Evolutionary conservation across 2,113 vertebrate genomes (phyloP), one percentile per base, ranked within the genome.

Genomic region (Takifugu bimaculatus): DNA sequence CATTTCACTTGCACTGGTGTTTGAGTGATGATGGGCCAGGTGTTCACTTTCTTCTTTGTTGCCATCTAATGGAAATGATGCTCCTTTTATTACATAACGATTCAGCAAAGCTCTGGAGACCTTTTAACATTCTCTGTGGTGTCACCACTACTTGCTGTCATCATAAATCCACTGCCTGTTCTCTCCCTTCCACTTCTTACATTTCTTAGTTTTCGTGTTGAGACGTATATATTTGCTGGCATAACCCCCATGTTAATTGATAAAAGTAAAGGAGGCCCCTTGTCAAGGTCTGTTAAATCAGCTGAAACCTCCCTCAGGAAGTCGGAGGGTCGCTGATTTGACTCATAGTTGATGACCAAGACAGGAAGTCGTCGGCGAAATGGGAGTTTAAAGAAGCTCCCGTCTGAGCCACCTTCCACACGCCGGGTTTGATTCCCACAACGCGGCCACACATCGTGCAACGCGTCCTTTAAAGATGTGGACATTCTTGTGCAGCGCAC

Each of bases 231-330:
- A 39, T 39, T 39, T 39, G 35, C 35, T 11, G 35, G 29, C 29
- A 4, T 32, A 39, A 11, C 7, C 6, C 35, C 64, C 68, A 65
- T 51, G 62, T 68, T 52, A 72, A 48, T 14, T 15, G 60, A 63
- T 61, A 57, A 63, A 69, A 59, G 27, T 12, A 43, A 71, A 51
- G 43, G 28, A 74, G 61, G 69, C 62, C 63, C 57, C 70, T 67
- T 74, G 80, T 82, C 68, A 54, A 75, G 75, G 75, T 76, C 68
- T 42, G 65, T 80, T 74, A 77, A 80, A 39, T 79, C 77, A 72
- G 27, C 57, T 54, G 65, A 77, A 69, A 73, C 65, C 68, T 74
- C 72, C 68, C 70, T 50, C 7, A 28, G 81, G 68, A 82, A 26
- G 61, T 2, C 29, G 32, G 39, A 63, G 72, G 57, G 70, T 75